phyloP scores from a whole-genome alignment of 2,888 invertebrate species.

The Drosophila histrio region DNA sequence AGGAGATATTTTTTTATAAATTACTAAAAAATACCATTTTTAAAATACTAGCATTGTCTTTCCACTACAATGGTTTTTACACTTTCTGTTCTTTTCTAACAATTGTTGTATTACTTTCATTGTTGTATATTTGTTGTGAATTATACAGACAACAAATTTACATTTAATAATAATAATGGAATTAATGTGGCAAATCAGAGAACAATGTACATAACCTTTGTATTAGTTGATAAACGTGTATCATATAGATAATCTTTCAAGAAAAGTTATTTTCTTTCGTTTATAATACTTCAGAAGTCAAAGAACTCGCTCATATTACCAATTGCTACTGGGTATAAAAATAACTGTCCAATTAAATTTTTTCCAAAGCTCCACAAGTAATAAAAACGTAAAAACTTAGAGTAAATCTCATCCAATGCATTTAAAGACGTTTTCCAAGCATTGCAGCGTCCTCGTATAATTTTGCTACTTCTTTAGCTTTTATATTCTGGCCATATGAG shows the following conservation, averaged over 20 bases:
- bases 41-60: not conserved
- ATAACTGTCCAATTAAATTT: not conserved
- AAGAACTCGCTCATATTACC: not conserved
- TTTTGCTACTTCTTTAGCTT: slow-evolving; percentile 13
- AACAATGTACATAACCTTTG: too few species aligned
- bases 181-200: too few species aligned
- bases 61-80: too few species aligned
- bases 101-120: too few species aligned
- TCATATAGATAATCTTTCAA: too few species aligned
- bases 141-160: too few species aligned
- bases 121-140: too few species aligned
- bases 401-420: not conserved
- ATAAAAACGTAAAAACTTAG: slow-evolving; percentile 1
- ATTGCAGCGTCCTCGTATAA: not conserved
- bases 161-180: too few species aligned
- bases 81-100: too few species aligned
- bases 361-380: not conserved
- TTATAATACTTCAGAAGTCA: not conserved
- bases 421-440: not conserved
- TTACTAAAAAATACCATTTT: not conserved
- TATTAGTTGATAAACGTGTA: too few species aligned
- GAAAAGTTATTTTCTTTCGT: too few species aligned
- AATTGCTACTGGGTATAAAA: not conserved
- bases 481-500: slow-evolving; percentile 9
- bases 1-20: too few species aligned